phyloP scores from a whole-genome alignment of 37 sponge, comb jelly and placozoan genomes.

The Bolinopsis microptera region DNA sequence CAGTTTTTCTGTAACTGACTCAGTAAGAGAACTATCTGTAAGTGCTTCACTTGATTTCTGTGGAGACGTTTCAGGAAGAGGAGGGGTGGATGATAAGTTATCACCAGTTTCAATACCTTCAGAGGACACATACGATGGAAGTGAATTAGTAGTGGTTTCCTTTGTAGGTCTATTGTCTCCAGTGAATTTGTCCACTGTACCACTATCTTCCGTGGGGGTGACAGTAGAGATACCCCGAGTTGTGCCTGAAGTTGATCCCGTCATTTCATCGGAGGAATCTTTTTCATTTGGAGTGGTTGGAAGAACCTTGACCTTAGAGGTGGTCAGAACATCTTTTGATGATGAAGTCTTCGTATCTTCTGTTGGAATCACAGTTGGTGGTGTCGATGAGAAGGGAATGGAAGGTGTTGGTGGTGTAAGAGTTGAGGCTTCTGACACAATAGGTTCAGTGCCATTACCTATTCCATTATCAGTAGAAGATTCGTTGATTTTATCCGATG shows the following conservation, averaged over 20 bases:
- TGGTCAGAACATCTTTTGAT: too few relatives aligned
- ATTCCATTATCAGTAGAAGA: not conserved
- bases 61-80: too few relatives aligned
- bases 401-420: not conserved
- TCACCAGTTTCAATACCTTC: too few relatives aligned
- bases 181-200: not conserved
- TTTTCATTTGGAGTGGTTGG: not conserved
- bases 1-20: too few relatives aligned
- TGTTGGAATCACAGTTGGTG: not conserved
- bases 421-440: not conserved
- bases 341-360: not conserved
- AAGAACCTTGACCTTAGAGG: not conserved
- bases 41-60: too few relatives aligned
- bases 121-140: too few relatives aligned
- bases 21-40: too few relatives aligned
- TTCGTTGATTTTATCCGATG: not conserved
- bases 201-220: not conserved
- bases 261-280: not conserved
- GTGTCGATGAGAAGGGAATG: not conserved
- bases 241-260: not conserved
- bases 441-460: not conserved
- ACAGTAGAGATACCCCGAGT: not conserved
- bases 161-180: too few relatives aligned
- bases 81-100: too few relatives aligned
- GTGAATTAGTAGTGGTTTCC: too few relatives aligned